Percentiles rank a stretch among this genome's conserved stretches.
Evolutionary conservation across 2,797 vertebrate genomes (phyloP).

Genomic region (Sus cebifrons): DNA sequence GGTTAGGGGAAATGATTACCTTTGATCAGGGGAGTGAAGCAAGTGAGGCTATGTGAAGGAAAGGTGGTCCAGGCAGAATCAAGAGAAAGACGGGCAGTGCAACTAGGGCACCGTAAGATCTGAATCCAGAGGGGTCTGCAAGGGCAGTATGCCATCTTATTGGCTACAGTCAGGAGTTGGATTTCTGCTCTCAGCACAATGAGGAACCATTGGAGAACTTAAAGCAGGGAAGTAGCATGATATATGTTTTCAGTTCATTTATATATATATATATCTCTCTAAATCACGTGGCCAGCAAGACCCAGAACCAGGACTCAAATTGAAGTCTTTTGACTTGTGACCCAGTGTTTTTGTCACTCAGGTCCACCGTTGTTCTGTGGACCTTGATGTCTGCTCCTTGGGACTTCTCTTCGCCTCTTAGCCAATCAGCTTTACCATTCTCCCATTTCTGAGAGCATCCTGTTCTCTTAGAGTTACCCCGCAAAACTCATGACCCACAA

Average conservation of each 20-base stretch:
- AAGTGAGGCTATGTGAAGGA: background rate
- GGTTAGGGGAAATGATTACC: background rate
- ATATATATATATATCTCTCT: background rate
- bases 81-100: background rate
- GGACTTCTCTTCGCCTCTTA: constrained; percentile 10
- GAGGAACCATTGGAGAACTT: background rate
- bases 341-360: background rate
- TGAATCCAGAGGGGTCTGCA: background rate
- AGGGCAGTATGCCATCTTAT: background rate
- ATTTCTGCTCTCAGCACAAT: background rate
- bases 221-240: background rate
- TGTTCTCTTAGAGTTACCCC: constrained; percentile 17
- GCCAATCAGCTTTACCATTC: constrained; percentile 18
- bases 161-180: background rate
- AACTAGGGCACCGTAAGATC: background rate
- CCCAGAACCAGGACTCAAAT: background rate
- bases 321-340: constrained; percentile 31
- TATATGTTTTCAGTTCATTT: constrained; percentile 4
- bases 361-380: background rate
- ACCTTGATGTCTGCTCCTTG: constrained; percentile 28
- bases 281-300: background rate
- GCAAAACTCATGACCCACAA: constrained; percentile 45
- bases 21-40: background rate
- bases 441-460: constrained; percentile 43
- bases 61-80: background rate